Evolutionary conservation across 1,140 invertebrate genomes (phyloP).

Genomic region (Mycetomoellerius zeteki): DNA sequence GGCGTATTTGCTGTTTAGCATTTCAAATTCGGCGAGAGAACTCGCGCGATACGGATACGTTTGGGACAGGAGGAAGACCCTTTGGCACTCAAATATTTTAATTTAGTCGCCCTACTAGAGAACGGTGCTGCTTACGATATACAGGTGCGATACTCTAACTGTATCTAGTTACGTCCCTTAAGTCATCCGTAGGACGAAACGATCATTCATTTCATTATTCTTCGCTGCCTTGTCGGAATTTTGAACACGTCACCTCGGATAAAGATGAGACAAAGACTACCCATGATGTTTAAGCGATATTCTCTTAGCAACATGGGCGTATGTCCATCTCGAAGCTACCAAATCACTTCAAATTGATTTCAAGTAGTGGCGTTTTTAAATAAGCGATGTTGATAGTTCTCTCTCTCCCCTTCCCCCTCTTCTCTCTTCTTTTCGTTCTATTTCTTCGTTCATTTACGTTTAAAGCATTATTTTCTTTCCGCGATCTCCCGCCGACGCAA

Average conservation of each 20-base stretch:
- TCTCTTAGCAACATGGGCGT: not conserved
- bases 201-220: constrained; percentile 7
- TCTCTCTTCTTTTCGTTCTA: not conserved
- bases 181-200: not conserved
- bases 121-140: constrained; percentile 79
- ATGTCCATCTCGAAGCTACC: not conserved
- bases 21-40: constrained; percentile 84
- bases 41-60: constrained; percentile 76
- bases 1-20: constrained; percentile 87
- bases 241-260: no score
- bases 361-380: not conserved
- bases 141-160: constrained; percentile 9
- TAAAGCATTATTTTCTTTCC: constrained; percentile 30
- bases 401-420: not conserved
- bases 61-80: not conserved
- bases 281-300: not conserved
- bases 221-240: not conserved
- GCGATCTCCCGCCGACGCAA: constrained; percentile 49
- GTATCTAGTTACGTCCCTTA: not conserved
- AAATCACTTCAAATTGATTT: constrained; percentile 21
- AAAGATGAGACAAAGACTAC: not conserved
- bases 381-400: constrained; percentile 9
- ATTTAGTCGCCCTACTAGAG: constrained; percentile 83
- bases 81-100: constrained; percentile 87
- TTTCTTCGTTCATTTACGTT: not conserved